Evolutionary conservation across 2,797 vertebrate species (phyloP), one percentile per base, ranked within the genome.

Genomic region (Nannoperca obscura): DNA sequence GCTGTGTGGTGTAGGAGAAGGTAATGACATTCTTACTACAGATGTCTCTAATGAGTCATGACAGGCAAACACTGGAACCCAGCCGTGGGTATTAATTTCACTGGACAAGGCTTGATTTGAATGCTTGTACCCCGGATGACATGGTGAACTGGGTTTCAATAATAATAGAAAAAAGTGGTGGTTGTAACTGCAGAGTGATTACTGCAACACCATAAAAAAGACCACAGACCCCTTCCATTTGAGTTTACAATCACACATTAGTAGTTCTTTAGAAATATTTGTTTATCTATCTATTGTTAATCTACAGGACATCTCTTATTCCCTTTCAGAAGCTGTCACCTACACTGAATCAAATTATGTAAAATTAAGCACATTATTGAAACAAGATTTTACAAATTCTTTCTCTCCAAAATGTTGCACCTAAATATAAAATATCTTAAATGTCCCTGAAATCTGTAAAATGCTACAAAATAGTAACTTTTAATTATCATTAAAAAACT

Each of bases 11-110:
- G 86, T 72, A 17, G 71, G 83, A 90, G 88, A 80, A 80, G 86
- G 76, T 86, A 92, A 93, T 91, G 86, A 87, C 89, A 88, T 83
- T 82, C 88, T 90, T 81, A 86, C 82, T 85, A 82, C 81, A 86
- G 71, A 86, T 80, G 85, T 84, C 82, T 83, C 74, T 80, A 86
- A 88, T 91, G 82, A 88, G 71, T 92, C 83, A 89, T 80, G 85
- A 82, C 74, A 80, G 83, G 72, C 66, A 78, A 87, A 88, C 83
- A 81, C 7, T 66, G 77, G 69, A 89, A 62, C 80, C 59, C 76
- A 85, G 64, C 76, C 17, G 59, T 44, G 67, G 36, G 69, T 81
- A 76, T 88, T 87, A 72, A 82, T 84, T 88, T 82, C 53, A 65
- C 65, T 58, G 87, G 81, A 85, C 69, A 61, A 66, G 66, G 55